Evolutionary conservation across 1,140 invertebrate species (phyloP), one percentile per base, ranked within the genome.

Genomic region (Pollicipes pollicipes): DNA sequence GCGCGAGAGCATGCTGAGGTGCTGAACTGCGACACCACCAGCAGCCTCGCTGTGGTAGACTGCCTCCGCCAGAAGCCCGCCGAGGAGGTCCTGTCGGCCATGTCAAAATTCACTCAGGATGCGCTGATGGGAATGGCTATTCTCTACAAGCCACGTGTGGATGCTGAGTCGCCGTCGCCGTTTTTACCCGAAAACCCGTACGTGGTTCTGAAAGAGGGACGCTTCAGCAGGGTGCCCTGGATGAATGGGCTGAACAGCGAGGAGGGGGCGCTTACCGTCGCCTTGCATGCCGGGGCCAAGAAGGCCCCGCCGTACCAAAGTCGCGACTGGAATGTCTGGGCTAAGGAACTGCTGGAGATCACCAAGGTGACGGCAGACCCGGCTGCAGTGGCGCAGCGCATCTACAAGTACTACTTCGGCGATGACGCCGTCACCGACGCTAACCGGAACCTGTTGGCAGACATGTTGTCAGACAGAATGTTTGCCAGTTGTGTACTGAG

Each of bases 181-280:
- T 70, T 70, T 31, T 31, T 70, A 10, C 31, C 58, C 30, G 45
- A 63, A 31, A 24, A 68, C 17, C 37, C 69, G 27, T 26, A 37
- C 30, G 26, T 32, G 45, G n/a, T 70, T 1, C 29, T 70, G 16
- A 27, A 68, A 17, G 30, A 32, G 37, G 69, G 69, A 13, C 31
- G 30, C 45, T 70, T 70, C 30, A 32, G 37, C 17, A 30, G 30
- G 6, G 45, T 70, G 26, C 69, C 58, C 63, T 29, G 26, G 30
- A 16, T 68, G 69, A 29, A 66, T 31, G 69, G 69, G 21, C 64
- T 37, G 24, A 70, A 24, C 37, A 17, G 28, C 26, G 69, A 70
- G 29, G 69, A 70, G 45, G 69, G 69, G 26, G 45, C 45, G 13
- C 24, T 58, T 21, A 58, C 24, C 13, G 24, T 58, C 21, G 45